phyloP scores from a whole-genome alignment of 2,888 invertebrate genomes.

The Eupithecia tripunctaria region DNA sequence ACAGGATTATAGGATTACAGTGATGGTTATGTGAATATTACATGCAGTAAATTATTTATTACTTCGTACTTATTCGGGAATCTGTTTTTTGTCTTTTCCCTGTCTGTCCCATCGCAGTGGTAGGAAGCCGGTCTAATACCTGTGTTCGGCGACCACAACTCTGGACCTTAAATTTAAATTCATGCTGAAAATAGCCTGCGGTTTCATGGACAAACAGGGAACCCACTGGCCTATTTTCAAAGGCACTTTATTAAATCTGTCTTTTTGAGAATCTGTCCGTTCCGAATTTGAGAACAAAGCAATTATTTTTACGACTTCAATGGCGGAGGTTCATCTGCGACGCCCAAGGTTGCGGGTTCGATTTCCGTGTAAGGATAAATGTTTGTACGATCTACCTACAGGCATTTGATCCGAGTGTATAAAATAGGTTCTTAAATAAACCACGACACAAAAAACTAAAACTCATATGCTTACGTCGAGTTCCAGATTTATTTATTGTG shows the following conservation, averaged over 20 bases:
- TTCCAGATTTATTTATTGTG: too few relatives aligned
- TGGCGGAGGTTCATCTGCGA: not conserved
- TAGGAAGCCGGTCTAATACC: not conserved
- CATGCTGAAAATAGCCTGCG: not conserved
- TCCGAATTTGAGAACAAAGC: not conserved
- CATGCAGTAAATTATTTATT: too few relatives aligned
- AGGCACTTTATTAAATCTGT: not conserved
- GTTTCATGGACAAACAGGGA: slow-evolving; percentile 1
- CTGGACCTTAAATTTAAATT: not conserved
- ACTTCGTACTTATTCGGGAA: not conserved
- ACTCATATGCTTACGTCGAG: too few relatives aligned
- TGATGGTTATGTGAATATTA: too few relatives aligned
- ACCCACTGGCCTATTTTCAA: not conserved
- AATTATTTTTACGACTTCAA: not conserved
- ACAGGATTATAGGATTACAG: too few relatives aligned
- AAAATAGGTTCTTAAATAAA: too few relatives aligned
- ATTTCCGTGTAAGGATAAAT: not conserved
- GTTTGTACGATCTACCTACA: not conserved
- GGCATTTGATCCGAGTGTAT: too few relatives aligned
- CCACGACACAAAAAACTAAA: too few relatives aligned
- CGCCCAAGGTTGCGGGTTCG: not conserved
- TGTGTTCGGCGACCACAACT: not conserved
- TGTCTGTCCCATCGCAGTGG: not conserved
- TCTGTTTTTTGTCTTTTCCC: not conserved
- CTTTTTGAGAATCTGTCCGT: not conserved